These are phyloP conservation scores for Leptinotarsa juncta DNA, from an alignment of 2,888 invertebrate species.

Conservation along the genomic window DNA sequence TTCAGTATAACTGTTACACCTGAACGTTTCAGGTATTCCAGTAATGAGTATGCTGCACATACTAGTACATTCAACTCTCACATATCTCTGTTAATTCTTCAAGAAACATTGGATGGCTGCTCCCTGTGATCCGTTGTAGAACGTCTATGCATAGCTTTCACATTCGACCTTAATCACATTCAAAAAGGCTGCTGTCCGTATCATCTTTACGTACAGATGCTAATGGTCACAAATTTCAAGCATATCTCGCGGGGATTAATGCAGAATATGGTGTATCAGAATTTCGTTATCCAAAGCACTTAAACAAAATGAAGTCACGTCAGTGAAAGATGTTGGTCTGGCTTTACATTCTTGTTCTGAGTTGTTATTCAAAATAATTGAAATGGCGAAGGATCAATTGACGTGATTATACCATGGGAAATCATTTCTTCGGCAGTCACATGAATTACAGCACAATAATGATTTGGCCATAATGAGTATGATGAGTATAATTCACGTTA, in stretches of 20 bases:
- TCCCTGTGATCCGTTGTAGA: not conserved
- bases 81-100: too few species aligned
- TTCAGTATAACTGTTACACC: too few species aligned
- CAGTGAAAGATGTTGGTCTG: not conserved
- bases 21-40: too few species aligned
- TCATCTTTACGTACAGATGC: conserved; percentile 38
- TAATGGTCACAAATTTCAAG: conserved; percentile 35
- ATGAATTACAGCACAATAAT: not conserved
- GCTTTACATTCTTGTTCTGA: not conserved
- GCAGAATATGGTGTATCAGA: conserved; percentile 19
- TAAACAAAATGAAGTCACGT: conserved; percentile 1
- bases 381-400: not conserved
- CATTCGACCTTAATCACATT: conserved; percentile 29
- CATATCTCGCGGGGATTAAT: conserved; percentile 15
- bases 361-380: not conserved
- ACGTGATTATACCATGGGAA: not conserved
- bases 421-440: not conserved
- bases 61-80: not conserved
- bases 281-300: conserved; percentile 14
- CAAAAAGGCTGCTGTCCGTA: conserved; percentile 31
- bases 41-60: not conserved
- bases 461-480: not conserved
- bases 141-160: conserved; percentile 21
- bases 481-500: not conserved
- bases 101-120: not conserved